Evolutionary conservation across 2,888 invertebrate genomes (phyloP).

Genomic region (Trichacis sp.): DNA sequence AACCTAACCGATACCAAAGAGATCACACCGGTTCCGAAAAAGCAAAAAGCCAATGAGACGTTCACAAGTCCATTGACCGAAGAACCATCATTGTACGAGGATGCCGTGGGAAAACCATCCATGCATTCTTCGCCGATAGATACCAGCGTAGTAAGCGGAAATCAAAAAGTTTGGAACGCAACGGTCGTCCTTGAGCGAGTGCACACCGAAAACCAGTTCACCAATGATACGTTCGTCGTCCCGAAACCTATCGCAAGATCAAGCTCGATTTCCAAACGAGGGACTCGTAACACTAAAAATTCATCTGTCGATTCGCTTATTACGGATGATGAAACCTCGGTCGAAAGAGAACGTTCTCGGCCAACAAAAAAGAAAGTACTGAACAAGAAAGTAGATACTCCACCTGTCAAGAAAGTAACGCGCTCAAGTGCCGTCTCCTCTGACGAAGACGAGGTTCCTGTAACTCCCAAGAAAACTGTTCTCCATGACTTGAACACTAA

Average conservation of each 20-base stretch:
- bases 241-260: conserved; percentile 18
- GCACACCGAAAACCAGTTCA: background rate
- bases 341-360: conserved; percentile 44
- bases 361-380: conserved; percentile 19
- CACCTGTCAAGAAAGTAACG: conserved; percentile 24
- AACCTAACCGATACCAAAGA: background rate
- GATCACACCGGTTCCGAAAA: conserved; percentile 43
- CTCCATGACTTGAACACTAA: conserved; percentile 26
- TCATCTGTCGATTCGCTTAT: conserved; percentile 48
- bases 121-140: conserved; percentile 65
- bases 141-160: conserved; percentile 44
- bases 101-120: conserved; percentile 60
- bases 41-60: conserved; percentile 40
- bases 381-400: conserved; percentile 8
- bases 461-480: conserved; percentile 47
- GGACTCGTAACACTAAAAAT: conserved; percentile 9
- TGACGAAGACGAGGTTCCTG: conserved; percentile 50
- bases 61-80: conserved; percentile 45
- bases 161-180: conserved; percentile 54
- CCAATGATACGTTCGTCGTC: conserved; percentile 57
- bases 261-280: conserved; percentile 17
- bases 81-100: conserved; percentile 63
- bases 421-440: conserved; percentile 43
- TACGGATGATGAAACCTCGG: conserved; percentile 65
- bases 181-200: conserved; percentile 58